Evolutionary conservation across 2,888 invertebrate genomes (phyloP).

Genomic region (Hypercompe scribonia): DNA sequence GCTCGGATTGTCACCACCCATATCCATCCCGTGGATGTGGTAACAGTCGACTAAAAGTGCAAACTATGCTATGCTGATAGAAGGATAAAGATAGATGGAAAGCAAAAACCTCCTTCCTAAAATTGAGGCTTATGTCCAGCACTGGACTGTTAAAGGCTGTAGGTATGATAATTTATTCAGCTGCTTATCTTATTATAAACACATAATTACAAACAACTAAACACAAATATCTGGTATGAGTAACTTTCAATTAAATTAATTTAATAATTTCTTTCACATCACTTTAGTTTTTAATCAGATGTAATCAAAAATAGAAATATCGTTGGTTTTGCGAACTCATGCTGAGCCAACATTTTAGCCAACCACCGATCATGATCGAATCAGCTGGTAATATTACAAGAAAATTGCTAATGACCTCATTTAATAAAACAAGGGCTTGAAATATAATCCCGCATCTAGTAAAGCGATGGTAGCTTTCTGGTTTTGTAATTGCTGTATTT

Average conservation of each 20-base stretch:
- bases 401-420: conserved; percentile 73
- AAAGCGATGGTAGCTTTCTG: conserved; percentile 51
- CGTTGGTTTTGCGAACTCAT: neutral
- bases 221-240: neutral
- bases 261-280: neutral
- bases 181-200: neutral
- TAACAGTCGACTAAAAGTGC: too few species aligned
- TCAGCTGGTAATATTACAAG: conserved; percentile 65
- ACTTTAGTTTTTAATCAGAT: neutral
- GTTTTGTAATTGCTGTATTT: conserved; percentile 35
- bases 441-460: conserved; percentile 59
- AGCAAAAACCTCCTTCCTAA: too few species aligned
- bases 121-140: too few species aligned
- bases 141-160: too few species aligned
- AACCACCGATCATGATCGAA: conserved; percentile 53
- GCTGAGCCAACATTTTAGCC: conserved; percentile 52
- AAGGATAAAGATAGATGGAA: too few species aligned
- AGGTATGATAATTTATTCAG: too few species aligned
- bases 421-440: conserved; percentile 72
- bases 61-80: too few species aligned
- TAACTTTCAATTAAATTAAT: neutral
- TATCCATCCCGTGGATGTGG: too few species aligned
- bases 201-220: too few species aligned
- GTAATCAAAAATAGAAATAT: neutral
- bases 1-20: too few species aligned